phyloP scores from a whole-genome alignment of 2,797 vertebrate species.

The Bradypodion pumilum region DNA sequence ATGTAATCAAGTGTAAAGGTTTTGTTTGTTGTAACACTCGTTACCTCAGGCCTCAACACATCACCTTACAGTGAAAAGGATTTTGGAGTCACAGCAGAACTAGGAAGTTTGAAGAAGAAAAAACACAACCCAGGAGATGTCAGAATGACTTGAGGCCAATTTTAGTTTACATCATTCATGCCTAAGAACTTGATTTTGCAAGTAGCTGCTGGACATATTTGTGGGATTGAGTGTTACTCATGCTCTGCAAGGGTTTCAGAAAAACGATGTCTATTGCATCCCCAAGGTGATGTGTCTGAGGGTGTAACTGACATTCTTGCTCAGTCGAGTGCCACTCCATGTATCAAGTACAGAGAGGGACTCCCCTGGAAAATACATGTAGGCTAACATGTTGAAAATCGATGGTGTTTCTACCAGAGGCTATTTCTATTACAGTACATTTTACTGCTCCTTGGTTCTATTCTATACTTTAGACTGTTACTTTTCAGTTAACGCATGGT shows the following conservation, averaged over 20 bases:
- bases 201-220: not conserved
- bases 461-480: not conserved
- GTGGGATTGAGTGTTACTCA: not conserved
- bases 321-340: not conserved
- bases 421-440: too few species aligned
- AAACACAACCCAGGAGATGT: not conserved
- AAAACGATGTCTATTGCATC: not conserved
- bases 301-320: not conserved
- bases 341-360: not conserved
- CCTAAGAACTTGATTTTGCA: slow-evolving; percentile 30
- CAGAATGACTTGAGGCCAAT: not conserved
- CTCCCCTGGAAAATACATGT: not conserved
- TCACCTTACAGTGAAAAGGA: not conserved
- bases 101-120: not conserved
- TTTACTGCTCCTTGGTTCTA: not conserved
- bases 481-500: not conserved
- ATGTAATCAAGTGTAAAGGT: slow-evolving; percentile 59
- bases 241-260: not conserved
- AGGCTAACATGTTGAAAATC: too few species aligned
- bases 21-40: slow-evolving; percentile 48
- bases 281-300: not conserved
- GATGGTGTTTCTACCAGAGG: not conserved
- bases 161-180: not conserved
- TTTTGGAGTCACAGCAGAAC: not conserved
- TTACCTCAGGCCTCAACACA: slow-evolving; percentile 48